A percentile compares a stretch with the other conserved stretches of the same genome.
Evolutionary conservation across 2,797 vertebrate genomes (phyloP).

Genomic region (Arremon aurantiirostris): DNA sequence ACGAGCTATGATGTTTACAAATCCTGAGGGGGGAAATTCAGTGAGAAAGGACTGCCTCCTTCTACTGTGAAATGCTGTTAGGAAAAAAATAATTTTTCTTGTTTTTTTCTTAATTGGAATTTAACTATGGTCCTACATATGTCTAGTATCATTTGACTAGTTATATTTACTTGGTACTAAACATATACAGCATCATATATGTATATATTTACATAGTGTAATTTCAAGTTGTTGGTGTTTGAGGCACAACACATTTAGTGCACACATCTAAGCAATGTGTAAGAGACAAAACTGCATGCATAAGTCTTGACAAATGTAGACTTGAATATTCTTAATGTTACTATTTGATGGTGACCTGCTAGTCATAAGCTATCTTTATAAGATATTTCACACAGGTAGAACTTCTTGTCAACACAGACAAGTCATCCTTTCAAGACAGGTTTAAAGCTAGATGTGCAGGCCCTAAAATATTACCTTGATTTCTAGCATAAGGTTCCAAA

Average conservation of each 20-base stretch:
- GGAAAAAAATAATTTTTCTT: conserved; percentile 27
- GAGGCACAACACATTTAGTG: conserved; percentile 74
- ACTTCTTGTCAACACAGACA: conserved; percentile 57
- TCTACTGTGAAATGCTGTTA: conserved; percentile 73
- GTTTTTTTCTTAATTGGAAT: conserved; percentile 64
- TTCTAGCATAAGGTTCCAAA: conserved; percentile 64
- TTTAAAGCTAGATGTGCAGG: conserved; percentile 66
- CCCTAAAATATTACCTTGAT: conserved; percentile 55
- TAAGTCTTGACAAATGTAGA: conserved; percentile 68
- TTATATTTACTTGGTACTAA: conserved; percentile 69
- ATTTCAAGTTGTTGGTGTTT: conserved; percentile 73
- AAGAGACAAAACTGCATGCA: conserved; percentile 70
- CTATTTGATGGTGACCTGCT: conserved; percentile 75
- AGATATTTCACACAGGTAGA: conserved; percentile 73
- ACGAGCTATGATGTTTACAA: conserved; percentile 77
- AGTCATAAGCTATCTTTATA: conserved; percentile 78
- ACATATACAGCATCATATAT: conserved; percentile 58
- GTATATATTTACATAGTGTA: conserved; percentile 68
- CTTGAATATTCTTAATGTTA: conserved; percentile 73
- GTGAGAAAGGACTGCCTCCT: conserved; percentile 63
- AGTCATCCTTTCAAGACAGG: conserved; percentile 52
- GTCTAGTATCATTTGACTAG: conserved; percentile 64
- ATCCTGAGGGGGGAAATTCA: conserved; percentile 55
- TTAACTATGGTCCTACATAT: conserved; percentile 67
- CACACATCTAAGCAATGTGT: conserved; percentile 68